These are phyloP conservation scores for Epizoanthus stellaris DNA, from an alignment of 92 coral and sea anemone species.

Conservation along the genomic window DNA sequence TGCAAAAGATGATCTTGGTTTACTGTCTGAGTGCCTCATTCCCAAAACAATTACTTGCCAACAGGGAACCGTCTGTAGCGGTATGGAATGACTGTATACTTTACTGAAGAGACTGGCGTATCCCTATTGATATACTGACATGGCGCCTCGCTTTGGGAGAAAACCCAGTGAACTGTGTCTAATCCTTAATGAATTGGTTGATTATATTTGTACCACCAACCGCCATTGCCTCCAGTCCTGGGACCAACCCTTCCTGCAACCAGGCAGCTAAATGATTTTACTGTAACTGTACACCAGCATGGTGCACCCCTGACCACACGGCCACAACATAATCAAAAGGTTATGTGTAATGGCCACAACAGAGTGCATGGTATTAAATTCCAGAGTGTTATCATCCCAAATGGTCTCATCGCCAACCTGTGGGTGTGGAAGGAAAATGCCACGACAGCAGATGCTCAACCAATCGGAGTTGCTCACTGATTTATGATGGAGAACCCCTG, in stretches of 20 bases:
- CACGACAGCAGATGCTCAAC: no score
- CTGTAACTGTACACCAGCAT: background rate
- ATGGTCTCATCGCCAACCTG: no score
- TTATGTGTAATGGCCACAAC: no score
- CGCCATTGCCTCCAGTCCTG: constrained; percentile 40
- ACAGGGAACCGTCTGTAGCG: constrained; percentile 30
- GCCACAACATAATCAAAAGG: no score
- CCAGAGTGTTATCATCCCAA: no score
- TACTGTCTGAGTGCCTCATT: constrained; percentile 10
- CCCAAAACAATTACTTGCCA: constrained; percentile 32
- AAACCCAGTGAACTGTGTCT: constrained; percentile 44
- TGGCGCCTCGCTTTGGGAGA: constrained; percentile 49
- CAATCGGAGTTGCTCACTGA: no score
- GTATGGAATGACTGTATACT: constrained; percentile 25
- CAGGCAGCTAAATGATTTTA: constrained; percentile 19
- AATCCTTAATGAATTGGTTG: constrained; percentile 39
- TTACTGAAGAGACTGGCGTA: constrained; percentile 44
- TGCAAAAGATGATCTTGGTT: constrained; percentile 27
- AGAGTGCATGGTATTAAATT: no score
- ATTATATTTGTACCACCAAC: constrained; percentile 13
- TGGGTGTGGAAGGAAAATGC: no score
- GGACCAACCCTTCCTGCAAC: constrained; percentile 47
- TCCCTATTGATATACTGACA: constrained; percentile 46
- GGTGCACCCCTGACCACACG: no score
- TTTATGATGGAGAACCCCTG: no score